Conservation (phyloP, 2,888 invertebrate genomes). For the Tiliacea citrago region DNA sequence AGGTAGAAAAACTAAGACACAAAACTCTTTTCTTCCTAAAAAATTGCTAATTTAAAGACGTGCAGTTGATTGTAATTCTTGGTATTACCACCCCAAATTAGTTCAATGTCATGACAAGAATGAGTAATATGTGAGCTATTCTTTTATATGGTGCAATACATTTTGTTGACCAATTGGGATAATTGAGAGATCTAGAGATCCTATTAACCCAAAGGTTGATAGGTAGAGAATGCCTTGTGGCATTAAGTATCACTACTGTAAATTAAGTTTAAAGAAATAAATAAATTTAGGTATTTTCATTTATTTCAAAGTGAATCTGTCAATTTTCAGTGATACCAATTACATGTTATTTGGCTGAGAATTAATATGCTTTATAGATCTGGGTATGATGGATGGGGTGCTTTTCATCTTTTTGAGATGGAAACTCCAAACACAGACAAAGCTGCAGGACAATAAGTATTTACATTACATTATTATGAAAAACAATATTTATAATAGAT, state of each 20-base stretch:
- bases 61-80: not conserved
- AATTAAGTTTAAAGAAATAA: not conserved
- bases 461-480: constrained; percentile 10
- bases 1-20: too few species aligned
- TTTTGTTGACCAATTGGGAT: not conserved
- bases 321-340: not conserved
- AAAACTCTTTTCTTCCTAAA: too few species aligned
- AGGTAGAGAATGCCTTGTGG: too few species aligned
- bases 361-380: not conserved
- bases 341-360: not conserved
- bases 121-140: constrained; percentile 25
- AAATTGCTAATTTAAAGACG: not conserved
- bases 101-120: constrained; percentile 12
- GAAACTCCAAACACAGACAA: not conserved
- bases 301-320: not conserved
- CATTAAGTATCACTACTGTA: not conserved
- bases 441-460: not conserved
- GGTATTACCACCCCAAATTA: constrained; percentile 15
- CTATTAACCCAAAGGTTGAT: not conserved
- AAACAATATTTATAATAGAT: not conserved
- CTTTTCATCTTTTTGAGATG: not conserved
- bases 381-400: not conserved
- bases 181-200: not conserved
- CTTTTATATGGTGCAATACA: constrained; percentile 37
- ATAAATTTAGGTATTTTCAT: not conserved